Percentiles rank a stretch among this genome's conserved stretches.
Conservation (phyloP, 1,140 invertebrate species). For the Theocolax elegans region DNA sequence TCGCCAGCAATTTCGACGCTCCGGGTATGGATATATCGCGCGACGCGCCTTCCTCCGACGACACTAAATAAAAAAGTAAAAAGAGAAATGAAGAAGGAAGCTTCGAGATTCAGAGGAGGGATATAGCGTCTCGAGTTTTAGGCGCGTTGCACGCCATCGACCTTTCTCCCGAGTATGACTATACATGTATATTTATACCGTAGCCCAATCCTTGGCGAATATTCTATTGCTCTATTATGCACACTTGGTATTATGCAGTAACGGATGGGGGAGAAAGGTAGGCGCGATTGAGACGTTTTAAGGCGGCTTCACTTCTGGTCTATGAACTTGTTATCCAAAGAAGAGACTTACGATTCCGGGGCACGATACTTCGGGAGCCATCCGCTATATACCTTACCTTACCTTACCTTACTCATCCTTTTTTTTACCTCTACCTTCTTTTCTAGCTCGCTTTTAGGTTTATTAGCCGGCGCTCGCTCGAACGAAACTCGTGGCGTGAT, state of each 20-base stretch:
- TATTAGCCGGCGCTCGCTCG: neutral
- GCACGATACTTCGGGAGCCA: slow-evolving; percentile 13
- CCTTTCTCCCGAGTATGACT: too few relatives aligned
- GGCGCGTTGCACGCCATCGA: slow-evolving; percentile 20
- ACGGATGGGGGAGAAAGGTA: too few relatives aligned
- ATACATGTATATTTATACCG: neutral
- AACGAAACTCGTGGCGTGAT: slow-evolving; percentile 13
- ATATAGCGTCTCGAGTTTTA: slow-evolving; percentile 4
- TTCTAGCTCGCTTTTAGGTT: slow-evolving; percentile 19
- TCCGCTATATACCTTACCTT: neutral
- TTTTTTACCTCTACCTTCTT: neutral
- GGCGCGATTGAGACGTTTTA: slow-evolving; percentile 14
- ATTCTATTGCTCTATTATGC: slow-evolving; percentile 13
- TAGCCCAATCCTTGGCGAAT: neutral
- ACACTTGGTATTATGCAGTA: too few relatives aligned
- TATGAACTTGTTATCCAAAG: slow-evolving; percentile 24
- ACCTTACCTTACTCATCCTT: neutral
- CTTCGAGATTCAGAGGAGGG: neutral
- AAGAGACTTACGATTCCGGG: slow-evolving; percentile 11
- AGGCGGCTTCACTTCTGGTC: neutral
- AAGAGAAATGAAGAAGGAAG: neutral
- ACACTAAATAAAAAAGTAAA: neutral
- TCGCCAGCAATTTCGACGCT: slow-evolving; percentile 1
- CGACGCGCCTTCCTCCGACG: neutral
- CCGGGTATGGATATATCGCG: neutral